Evolutionary conservation across 2,113 vertebrate species (phyloP), one percentile per base, ranked within the genome.

Genomic region (Globicephala melas): DNA sequence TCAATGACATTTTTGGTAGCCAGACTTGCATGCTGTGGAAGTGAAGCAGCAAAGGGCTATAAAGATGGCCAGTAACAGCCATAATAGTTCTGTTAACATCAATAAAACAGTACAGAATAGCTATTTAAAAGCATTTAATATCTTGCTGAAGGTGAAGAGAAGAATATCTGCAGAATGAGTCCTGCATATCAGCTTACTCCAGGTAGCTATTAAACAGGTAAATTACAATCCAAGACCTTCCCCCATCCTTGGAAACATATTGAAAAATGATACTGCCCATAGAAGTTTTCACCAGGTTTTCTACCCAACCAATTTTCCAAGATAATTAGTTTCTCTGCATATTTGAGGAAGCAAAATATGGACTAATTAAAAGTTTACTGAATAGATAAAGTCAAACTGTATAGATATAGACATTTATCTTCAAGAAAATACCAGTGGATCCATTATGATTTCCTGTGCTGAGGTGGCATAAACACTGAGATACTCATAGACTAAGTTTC

Each of bases 131-230:
- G 71, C 47, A 96, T 7, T 84, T 97, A 94, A 71, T 95, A 96
- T 93, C 89, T 92, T 41, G 95, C 36, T 92, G 92, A 95, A 98
- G 96, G 86, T 97, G 96, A 97, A 83, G 53, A 77, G 60, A 85
- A 96, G 33, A 70, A 62, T 93, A 26, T 25, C 55, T 23, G 9
- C 50, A 41, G 82, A 70, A 71, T 97, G 86, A 47, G 4, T 31
- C 67, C 47, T 68, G 25, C 1, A 4, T 25, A 97, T 95, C 85
- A 62, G 33, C 44, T 96, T 44, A 41, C 1, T 31, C 47, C 82
- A 93, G 86, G 86, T 68, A 92, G 96, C 68, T 71, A 73, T 90
- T 93, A 92, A 71, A 63, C 41, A 84, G 79, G 79, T 87, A 76
- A 81, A 92, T 95, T 62, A 81, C 9, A 92, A 50, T n/a, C 31